A percentile compares a stretch with the other conserved stretches of the same genome.
phyloP scores from a whole-genome alignment of 2,888 invertebrate species.

The Drosophila greeni region DNA sequence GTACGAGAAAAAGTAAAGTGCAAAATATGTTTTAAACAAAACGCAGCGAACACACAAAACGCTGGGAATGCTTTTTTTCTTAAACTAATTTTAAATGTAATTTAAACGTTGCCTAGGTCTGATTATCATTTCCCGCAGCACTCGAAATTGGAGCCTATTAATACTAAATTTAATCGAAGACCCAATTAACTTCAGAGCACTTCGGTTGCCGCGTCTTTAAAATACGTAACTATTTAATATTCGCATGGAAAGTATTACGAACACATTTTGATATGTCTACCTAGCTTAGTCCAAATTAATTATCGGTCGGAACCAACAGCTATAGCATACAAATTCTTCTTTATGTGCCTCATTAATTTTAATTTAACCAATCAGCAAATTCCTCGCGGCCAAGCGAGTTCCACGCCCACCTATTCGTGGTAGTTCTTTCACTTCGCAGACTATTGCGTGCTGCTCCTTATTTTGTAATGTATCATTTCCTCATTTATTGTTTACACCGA shows the following conservation, averaged over 20 bases:
- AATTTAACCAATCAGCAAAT: conserved; percentile 29
- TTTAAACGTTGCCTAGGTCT: conserved; percentile 63
- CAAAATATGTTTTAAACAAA: conserved; percentile 74
- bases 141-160: conserved; percentile 27
- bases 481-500: conserved; percentile 50
- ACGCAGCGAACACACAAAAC: conserved; percentile 34
- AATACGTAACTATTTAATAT: conserved; percentile 33
- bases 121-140: conserved; percentile 44
- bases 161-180: conserved; percentile 19
- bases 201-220: conserved; percentile 39
- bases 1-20: conserved; percentile 59
- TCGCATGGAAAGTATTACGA: conserved; percentile 60
- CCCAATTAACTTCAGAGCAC: conserved; percentile 31
- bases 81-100: conserved; percentile 61
- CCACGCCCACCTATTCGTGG: conserved; percentile 3
- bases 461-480: conserved; percentile 40
- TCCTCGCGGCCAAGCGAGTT: conserved; percentile 17
- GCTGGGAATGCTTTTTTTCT: conserved; percentile 60
- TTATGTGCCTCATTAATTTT: conserved; percentile 70
- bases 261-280: conserved; percentile 32
- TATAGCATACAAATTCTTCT: conserved; percentile 65
- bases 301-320: conserved; percentile 21
- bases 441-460: conserved; percentile 27
- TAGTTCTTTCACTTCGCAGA: conserved; percentile 11
- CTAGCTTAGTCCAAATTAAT: conserved; percentile 32